Percentiles rank a stretch among this genome's conserved stretches.
phyloP scores from a whole-genome alignment of 2,797 vertebrate species.

The Ibycter americanus region DNA sequence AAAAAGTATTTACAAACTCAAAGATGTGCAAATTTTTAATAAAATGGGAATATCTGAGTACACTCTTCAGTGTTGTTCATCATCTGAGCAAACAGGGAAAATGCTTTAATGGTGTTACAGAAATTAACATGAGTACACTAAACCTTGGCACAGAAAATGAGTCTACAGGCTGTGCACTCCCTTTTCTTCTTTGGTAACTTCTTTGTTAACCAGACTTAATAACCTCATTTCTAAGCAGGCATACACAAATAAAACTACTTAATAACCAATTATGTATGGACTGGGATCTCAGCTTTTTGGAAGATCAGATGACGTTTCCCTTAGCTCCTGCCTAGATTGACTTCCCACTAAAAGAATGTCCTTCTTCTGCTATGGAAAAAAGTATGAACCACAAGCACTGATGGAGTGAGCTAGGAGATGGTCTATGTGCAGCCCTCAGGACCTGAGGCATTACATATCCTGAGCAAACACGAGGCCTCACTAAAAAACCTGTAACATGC shows the following conservation, averaged over 20 bases:
- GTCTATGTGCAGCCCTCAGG: background rate
- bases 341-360: background rate
- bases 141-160: background rate
- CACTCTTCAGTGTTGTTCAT: background rate
- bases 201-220: background rate
- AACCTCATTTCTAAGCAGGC: background rate
- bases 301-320: background rate
- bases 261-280: background rate
- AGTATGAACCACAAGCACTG: background rate
- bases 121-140: background rate
- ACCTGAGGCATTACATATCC: background rate
- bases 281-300: background rate
- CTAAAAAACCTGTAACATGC: background rate
- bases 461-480: background rate
- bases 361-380: background rate
- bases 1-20: background rate
- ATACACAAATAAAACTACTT: background rate
- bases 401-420: background rate
- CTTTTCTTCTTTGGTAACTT: background rate
- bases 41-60: background rate
- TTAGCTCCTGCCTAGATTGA: background rate
- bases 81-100: background rate
- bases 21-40: background rate
- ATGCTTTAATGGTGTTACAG: background rate
- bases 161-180: background rate